Percentiles rank a stretch among this genome's conserved stretches.
Evolutionary conservation across 1,140 invertebrate species (phyloP).

Genomic region (Cydia strobilella): DNA sequence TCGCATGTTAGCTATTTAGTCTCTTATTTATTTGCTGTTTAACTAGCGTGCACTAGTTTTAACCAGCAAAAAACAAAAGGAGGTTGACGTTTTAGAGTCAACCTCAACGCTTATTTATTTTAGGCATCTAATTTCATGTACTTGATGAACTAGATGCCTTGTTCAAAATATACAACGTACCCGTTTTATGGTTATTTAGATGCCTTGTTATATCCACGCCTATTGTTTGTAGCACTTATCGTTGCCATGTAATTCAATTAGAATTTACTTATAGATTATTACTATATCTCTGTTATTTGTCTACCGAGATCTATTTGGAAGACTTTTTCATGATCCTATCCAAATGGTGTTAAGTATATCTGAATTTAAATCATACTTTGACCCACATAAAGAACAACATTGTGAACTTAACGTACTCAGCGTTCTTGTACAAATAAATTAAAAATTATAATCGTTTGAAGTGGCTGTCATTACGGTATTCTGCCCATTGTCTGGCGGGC

Average conservation of each 20-base stretch:
- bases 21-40: background rate
- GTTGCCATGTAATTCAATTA: no score
- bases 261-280: no score
- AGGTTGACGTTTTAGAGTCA: no score
- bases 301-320: background rate
- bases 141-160: no score
- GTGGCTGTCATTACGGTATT: constrained; percentile 31
- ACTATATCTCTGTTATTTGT: background rate
- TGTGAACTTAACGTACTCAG: background rate
- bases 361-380: background rate
- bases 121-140: no score
- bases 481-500: constrained; percentile 39
- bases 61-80: background rate
- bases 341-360: background rate
- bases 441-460: constrained; percentile 5
- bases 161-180: no score
- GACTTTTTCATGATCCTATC: background rate
- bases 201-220: no score
- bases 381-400: background rate
- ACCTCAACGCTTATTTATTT: no score
- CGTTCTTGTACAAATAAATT: constrained; percentile 13
- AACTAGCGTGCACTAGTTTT: background rate
- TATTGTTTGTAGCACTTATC: no score
- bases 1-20: constrained; percentile 3
- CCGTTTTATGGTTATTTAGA: no score